Evolutionary conservation across 2,888 invertebrate genomes (phyloP), one percentile per base, ranked within the genome.

Genomic region (Gastrophysa polygoni): DNA sequence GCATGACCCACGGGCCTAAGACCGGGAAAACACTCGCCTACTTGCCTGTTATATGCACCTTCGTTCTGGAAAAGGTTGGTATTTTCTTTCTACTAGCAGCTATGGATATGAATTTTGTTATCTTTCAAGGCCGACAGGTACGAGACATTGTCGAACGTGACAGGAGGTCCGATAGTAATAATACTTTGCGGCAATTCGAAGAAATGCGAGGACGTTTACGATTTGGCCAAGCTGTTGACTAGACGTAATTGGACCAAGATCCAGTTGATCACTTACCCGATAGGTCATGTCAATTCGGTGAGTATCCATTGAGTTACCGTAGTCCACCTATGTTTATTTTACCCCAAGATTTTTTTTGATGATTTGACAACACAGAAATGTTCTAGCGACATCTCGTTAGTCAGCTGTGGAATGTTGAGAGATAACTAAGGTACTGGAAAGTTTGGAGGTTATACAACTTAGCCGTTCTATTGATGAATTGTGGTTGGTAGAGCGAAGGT

Each of bases 1-100:
- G 90, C 54, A 84, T 90, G 63, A 82, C 93, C 1, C 85, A 88
- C 63, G 83, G 86, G 0, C 74, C 81, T 0, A 79, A 80, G 11
- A 85, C 87, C 55, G 91, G 91, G 0, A 91, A 92, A 81, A 91
- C 92, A 0, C 79, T 89, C 72, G 88, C 89, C 0, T 92, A 90
- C 75, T 75, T 90, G 21, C 87, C 91, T 11, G 87, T 91, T 0
- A 78, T 93, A 2, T 84, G 89, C 54, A 87, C 88, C 51, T 82
- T 86, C 57, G 78, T 91, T 5, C 77, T 82, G 14, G 85, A 87
- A 73, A 78, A 76, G 28, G 32, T 32, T 10, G 10, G 32, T 32
- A 32, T 10, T 10, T 32, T 10, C 2, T 7, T 7, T 11, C 2
- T 2, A 32, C 2, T 32, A 32, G 10, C 32, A 32, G 2, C n/a